Evolutionary conservation across 2,888 invertebrate genomes (phyloP).

Genomic region (Dryocosmus kuriphilus): DNA sequence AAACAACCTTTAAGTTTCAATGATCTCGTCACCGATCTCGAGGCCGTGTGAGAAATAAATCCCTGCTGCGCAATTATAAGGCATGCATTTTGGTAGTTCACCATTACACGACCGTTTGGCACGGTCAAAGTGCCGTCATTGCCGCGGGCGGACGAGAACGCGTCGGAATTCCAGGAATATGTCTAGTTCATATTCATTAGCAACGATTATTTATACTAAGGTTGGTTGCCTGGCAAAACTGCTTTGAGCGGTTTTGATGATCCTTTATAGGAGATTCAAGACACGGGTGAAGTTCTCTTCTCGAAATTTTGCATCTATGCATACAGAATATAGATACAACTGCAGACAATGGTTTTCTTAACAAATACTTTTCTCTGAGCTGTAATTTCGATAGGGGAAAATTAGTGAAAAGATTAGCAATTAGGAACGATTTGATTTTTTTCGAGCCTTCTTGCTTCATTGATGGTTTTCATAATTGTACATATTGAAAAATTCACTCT

Average conservation of each 20-base stretch:
- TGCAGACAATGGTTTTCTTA: no score
- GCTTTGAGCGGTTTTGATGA: neutral
- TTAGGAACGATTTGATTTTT: no score
- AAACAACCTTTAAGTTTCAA: conserved; percentile 4
- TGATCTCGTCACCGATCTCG: conserved; percentile 31
- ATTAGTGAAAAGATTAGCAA: no score
- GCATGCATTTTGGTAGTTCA: conserved; percentile 31
- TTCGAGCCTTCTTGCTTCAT: no score
- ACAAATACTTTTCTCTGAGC: no score
- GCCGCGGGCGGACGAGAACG: conserved; percentile 29
- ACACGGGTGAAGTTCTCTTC: neutral
- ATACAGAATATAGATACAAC: neutral
- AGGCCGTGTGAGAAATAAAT: conserved; percentile 27
- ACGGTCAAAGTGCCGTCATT: conserved; percentile 40
- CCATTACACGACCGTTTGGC: conserved; percentile 36
- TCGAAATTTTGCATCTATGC: neutral
- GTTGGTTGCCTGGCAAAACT: neutral
- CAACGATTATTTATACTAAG: conserved; percentile 22
- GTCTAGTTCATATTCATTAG: conserved; percentile 40
- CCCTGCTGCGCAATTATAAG: conserved; percentile 31
- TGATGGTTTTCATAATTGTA: neutral
- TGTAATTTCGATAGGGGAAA: no score
- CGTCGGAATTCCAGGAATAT: conserved; percentile 27
- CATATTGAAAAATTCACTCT: neutral
- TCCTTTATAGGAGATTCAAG: conserved; percentile 5